Evolutionary conservation across 2,797 vertebrate species (phyloP).

Genomic region (Molossus molossus): DNA sequence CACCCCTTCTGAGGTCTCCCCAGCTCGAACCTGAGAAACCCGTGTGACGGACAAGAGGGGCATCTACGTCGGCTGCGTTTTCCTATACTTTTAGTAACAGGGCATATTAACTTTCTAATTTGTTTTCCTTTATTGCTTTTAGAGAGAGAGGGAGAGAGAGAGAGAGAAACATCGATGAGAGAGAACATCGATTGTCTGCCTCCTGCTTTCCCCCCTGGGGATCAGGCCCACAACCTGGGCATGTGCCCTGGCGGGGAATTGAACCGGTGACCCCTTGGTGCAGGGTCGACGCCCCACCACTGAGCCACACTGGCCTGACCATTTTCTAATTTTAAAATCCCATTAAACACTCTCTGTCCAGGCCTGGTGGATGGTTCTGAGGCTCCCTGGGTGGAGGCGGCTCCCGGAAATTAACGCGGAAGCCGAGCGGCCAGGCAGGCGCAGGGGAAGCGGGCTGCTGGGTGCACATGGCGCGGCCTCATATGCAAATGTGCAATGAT

Average conservation of each 20-base stretch:
- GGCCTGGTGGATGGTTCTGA: too few species aligned
- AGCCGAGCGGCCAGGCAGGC: not conserved
- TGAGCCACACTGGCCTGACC: too few species aligned
- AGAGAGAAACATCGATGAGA: too few species aligned
- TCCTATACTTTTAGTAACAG: not conserved
- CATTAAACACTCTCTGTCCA: not conserved
- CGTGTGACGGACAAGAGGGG: not conserved
- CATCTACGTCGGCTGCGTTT: accelerated
- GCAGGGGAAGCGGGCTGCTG: not conserved
- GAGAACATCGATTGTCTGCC: too few species aligned
- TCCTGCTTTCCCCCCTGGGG: too few species aligned
- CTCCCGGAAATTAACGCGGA: conserved; percentile 39
- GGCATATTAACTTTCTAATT: too few species aligned
- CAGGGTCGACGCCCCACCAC: too few species aligned
- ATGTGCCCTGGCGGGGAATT: too few species aligned
- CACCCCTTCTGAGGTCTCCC: not conserved
- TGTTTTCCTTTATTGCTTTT: too few species aligned
- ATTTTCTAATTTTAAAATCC: not conserved
- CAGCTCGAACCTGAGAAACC: not conserved
- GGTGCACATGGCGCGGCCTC: conserved; percentile 74
- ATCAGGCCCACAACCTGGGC: too few species aligned
- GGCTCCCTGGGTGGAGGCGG: not conserved
- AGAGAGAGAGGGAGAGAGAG: too few species aligned
- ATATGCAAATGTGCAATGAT: conserved; percentile 82
- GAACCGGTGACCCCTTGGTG: too few species aligned